Percentiles rank a stretch among this genome's conserved stretches.
These are phyloP conservation scores for Microplitis deprimator DNA, from an alignment of 2,888 invertebrate genomes.

Conservation along the genomic window DNA sequence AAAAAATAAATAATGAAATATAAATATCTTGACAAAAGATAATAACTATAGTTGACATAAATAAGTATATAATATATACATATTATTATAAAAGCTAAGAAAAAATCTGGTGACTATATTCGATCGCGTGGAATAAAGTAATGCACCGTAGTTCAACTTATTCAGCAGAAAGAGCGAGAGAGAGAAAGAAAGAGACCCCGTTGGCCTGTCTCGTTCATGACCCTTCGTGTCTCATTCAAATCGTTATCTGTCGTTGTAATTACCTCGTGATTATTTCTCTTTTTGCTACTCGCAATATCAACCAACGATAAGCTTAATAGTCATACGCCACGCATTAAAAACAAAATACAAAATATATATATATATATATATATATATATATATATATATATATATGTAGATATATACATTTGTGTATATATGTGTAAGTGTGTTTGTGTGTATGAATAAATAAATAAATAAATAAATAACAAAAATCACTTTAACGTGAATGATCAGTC, in stretches of 20 bases:
- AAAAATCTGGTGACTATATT: constrained; percentile 18
- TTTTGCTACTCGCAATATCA: constrained; percentile 22
- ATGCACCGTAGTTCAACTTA: constrained; percentile 35
- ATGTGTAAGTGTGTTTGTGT: too few relatives aligned
- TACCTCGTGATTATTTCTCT: constrained; percentile 57
- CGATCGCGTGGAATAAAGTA: constrained; percentile 37
- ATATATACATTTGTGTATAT: too few relatives aligned
- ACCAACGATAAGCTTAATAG: constrained; percentile 24
- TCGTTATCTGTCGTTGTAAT: constrained; percentile 63
- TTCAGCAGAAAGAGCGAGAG: constrained; percentile 33
- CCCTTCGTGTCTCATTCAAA: constrained; percentile 60
- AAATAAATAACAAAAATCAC: constrained; percentile 73
- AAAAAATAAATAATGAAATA: not conserved
- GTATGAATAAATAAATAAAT: not conserved
- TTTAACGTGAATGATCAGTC: constrained; percentile 72
- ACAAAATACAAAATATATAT: constrained; percentile 31
- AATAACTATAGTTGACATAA: not conserved
- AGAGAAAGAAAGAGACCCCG: constrained; percentile 22
- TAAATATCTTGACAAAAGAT: not conserved
- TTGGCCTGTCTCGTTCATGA: constrained; percentile 55
- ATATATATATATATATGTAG: not conserved
- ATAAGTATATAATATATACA: not conserved
- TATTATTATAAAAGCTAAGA: constrained; percentile 2
- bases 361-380: constrained; percentile 11
- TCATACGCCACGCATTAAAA: constrained; percentile 32